A percentile compares a stretch with the other conserved stretches of the same genome.
Evolutionary conservation across 2,113 vertebrate species (phyloP).

Genomic region (Ursus arctos): DNA sequence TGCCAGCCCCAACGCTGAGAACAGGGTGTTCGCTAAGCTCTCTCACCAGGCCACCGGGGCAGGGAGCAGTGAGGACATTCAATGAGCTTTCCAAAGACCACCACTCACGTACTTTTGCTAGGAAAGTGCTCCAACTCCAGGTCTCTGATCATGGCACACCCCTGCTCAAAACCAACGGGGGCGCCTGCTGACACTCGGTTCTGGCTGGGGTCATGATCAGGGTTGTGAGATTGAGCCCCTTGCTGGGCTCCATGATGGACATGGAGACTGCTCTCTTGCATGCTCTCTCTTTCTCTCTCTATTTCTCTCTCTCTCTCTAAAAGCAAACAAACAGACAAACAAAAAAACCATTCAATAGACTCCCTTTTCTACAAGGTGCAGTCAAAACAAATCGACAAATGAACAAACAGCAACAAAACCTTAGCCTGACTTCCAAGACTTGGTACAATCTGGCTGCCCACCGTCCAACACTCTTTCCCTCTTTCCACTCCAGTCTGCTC

Average conservation of each 20-base stretch:
- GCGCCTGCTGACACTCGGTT: background rate
- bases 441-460: background rate
- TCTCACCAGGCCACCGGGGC: background rate
- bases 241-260: background rate
- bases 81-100: background rate
- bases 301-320: background rate
- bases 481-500: background rate
- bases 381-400: background rate
- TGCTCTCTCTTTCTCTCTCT: background rate
- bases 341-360: background rate
- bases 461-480: background rate
- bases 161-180: background rate
- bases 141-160: background rate
- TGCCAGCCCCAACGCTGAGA: background rate
- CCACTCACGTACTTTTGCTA: background rate
- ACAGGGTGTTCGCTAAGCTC: background rate
- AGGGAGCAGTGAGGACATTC: too few species aligned
- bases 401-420: background rate
- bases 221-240: background rate
- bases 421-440: background rate
- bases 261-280: background rate
- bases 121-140: background rate
- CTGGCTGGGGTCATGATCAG: background rate
- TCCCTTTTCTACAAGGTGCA: background rate
- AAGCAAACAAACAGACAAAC: background rate